Conservation (phyloP, 2,797 vertebrate species). For the Rachycentron canadum region DNA sequence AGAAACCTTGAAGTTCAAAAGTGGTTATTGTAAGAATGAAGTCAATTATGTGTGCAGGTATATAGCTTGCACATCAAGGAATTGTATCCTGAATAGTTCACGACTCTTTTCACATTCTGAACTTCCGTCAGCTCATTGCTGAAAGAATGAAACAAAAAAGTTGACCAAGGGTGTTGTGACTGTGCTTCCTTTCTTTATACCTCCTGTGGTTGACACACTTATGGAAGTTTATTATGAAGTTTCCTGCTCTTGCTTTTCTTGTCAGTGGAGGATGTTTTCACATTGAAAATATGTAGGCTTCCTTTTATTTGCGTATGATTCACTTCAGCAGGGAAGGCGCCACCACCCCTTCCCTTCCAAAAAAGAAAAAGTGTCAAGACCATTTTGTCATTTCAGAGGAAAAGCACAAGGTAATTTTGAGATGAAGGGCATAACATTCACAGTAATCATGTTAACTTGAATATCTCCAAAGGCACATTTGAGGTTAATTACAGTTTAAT, state of each 20-base stretch:
- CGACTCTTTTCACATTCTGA: conserved; percentile 23
- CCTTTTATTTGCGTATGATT: not conserved
- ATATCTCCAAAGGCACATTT: conserved; percentile 44
- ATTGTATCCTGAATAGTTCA: not conserved
- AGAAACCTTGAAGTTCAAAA: not conserved
- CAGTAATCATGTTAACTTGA: conserved; percentile 22
- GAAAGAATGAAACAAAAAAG: conserved; percentile 3
- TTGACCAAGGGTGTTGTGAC: not conserved
- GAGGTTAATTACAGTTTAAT: conserved; percentile 64
- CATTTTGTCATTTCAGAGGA: conserved; percentile 2
- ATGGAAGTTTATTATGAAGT: not conserved
- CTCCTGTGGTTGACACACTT: not conserved
- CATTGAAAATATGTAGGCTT: not conserved
- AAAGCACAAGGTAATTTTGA: conserved; percentile 14
- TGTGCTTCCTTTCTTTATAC: not conserved
- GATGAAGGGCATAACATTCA: conserved; percentile 27
- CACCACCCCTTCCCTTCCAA: rapidly evolving
- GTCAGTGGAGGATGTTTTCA: conserved; percentile 1
- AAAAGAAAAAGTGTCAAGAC: not conserved
- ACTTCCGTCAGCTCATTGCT: not conserved
- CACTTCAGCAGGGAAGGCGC: not conserved
- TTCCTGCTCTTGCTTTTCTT: not conserved
- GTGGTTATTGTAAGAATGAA: not conserved
- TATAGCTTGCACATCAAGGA: not conserved
- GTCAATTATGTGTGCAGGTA: not conserved